Evolutionary conservation across 2,113 vertebrate genomes (phyloP).

Genomic region (Tiliqua scincoides): DNA sequence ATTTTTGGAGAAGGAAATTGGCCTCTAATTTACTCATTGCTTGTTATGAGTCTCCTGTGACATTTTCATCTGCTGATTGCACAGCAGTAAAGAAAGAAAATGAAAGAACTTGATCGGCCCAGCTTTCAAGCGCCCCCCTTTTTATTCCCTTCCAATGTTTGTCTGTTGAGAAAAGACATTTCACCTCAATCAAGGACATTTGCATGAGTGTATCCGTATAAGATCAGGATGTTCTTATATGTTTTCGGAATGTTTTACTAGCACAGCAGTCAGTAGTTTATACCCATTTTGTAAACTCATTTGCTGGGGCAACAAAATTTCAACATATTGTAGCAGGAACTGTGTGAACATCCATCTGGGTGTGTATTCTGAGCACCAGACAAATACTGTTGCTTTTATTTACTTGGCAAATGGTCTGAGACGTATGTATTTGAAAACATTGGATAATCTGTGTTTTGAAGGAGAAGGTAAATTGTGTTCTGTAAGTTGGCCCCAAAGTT

Average conservation of each 20-base stretch:
- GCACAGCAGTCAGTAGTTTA: neutral
- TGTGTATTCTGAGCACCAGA: neutral
- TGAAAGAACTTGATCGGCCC: slow-evolving; percentile 35
- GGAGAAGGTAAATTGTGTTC: neutral
- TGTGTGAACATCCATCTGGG: neutral
- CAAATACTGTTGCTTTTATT: slow-evolving; percentile 8
- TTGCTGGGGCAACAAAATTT: neutral
- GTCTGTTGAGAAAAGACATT: neutral
- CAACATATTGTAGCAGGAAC: neutral
- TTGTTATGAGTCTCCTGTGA: slow-evolving; percentile 64
- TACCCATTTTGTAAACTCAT: neutral
- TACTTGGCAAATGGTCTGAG: neutral
- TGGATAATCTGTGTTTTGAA: slow-evolving; percentile 3
- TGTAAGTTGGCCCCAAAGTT: slow-evolving; percentile 11
- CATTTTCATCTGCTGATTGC: slow-evolving; percentile 63
- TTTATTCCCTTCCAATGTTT: neutral
- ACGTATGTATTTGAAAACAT: slow-evolving; percentile 6
- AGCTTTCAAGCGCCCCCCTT: slow-evolving; percentile 31
- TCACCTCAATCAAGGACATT: neutral
- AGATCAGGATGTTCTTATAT: too few relatives aligned
- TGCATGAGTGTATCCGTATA: neutral
- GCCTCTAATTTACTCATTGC: slow-evolving; percentile 69
- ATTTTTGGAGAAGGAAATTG: slow-evolving; percentile 60
- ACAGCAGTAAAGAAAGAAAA: slow-evolving; percentile 42
- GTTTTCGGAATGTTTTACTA: neutral